These are phyloP conservation scores for Protonibea diacanthus DNA, from an alignment of 2,797 vertebrate genomes.

Conservation along the genomic window DNA sequence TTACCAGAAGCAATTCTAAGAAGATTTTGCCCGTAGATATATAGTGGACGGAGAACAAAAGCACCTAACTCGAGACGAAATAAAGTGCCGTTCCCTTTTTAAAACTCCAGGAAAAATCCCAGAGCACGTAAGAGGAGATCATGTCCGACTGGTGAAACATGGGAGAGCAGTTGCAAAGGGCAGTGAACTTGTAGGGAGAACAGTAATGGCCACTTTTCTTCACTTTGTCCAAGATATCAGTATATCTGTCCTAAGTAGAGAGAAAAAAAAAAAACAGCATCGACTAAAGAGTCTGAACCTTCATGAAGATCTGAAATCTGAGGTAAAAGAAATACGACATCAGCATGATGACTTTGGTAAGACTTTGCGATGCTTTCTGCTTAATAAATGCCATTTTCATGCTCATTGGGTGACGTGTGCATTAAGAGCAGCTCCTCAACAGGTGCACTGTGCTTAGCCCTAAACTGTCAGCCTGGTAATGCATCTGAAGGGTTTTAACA, in stretches of 20 bases:
- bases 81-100: not conserved
- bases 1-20: not conserved
- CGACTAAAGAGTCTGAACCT: conserved; percentile 5
- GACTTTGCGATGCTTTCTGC: not conserved
- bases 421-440: not conserved
- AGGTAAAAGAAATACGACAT: not conserved
- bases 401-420: not conserved
- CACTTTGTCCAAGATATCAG: not conserved
- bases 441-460: not conserved
- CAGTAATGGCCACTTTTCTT: not conserved
- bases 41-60: not conserved
- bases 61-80: not conserved
- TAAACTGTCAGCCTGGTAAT: not conserved
- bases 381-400: not conserved
- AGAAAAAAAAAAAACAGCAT: conserved; percentile 26
- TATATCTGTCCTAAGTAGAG: not conserved
- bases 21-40: not conserved
- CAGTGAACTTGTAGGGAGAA: not conserved
- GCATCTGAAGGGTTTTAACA: conserved; percentile 20
- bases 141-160: not conserved
- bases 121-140: not conserved
- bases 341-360: not conserved
- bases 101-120: not conserved
- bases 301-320: not conserved
- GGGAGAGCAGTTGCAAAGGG: conserved; percentile 7